Percentiles rank a stretch among this genome's conserved stretches.
Evolutionary conservation across 2,888 invertebrate genomes (phyloP).

Genomic region (Fragum fragum): DNA sequence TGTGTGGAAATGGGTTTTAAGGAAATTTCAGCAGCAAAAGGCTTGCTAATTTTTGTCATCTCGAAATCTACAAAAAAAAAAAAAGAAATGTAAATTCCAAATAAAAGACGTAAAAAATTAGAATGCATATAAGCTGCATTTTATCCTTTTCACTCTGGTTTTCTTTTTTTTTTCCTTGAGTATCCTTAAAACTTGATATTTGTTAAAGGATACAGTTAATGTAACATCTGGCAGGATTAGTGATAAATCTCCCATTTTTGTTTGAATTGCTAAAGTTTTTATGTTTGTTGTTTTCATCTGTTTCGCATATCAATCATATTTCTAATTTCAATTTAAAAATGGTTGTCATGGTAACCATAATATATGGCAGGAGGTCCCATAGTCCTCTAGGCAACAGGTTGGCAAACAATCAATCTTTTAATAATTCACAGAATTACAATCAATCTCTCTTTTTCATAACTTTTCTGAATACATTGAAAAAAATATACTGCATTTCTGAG

Average conservation of each 20-base stretch:
- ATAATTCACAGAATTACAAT: slow-evolving; percentile 61
- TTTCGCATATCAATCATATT: slow-evolving; percentile 62
- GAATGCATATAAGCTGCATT: too few species aligned
- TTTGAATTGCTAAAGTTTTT: slow-evolving; percentile 53
- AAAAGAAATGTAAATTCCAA: too few species aligned
- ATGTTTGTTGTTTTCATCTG: slow-evolving; percentile 58
- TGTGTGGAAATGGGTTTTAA: too few species aligned
- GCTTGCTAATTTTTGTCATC: too few species aligned
- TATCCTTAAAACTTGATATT: too few species aligned
- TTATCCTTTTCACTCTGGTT: too few species aligned
- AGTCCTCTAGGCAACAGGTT: slow-evolving; percentile 55
- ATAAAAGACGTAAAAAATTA: too few species aligned
- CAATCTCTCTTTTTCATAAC: slow-evolving; percentile 19
- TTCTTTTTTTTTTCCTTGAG: too few species aligned
- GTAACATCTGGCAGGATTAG: slow-evolving; percentile 25
- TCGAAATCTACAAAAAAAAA: too few species aligned
- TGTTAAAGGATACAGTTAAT: background rate
- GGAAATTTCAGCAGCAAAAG: too few species aligned
- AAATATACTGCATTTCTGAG: background rate
- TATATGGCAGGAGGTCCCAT: slow-evolving; percentile 60
- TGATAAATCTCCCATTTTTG: slow-evolving; percentile 28
- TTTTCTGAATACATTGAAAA: slow-evolving; percentile 28
- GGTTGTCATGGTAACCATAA: slow-evolving; percentile 51
- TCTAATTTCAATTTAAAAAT: slow-evolving; percentile 67
- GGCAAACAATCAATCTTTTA: slow-evolving; percentile 55